Base-by-base conservation (phyloP, 2,113 vertebrate species). In the Prinia subflava region DNA sequence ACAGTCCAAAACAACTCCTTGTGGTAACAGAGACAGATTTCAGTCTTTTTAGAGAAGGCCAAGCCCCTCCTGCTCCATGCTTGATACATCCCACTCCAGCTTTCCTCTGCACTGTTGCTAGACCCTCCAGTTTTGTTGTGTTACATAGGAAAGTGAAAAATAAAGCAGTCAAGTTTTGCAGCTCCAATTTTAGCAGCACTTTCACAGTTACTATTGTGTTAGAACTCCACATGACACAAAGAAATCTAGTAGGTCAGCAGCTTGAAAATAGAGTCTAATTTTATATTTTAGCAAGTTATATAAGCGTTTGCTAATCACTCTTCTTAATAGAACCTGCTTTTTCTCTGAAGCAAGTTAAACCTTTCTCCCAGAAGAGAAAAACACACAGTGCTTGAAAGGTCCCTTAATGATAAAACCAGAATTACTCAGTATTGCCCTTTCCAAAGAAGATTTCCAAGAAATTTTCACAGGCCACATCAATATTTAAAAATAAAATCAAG, bases 251-350 rank as follows among this genome's bases (percentile, higher is more conserved):
- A 96, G 95, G 96, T 96, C 97, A 97, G 95, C 87, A 91, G 96
- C 92, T 96, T 87, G 95, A 90, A 96, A 96, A 95, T 62, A 90
- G 88, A 93, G 92, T 91, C 97, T 98, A 97, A 97, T 98, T 98
- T 98, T 98, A 95, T 94, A 96, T 94, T 95, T 93, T 49, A 35
- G 91, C 87, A 81, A 92, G 80, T 96, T 94, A 69, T 75, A 87
- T 96, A 97, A 97, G 80, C 91, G 30, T 95, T 95, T 95, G 94
- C 96, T 98, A 97, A 81, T 81, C 78, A 57, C n/a, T 68, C 47
- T 68, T 68, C 52, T 81, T 81, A 81, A 57, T 81, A 81, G n/a
- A 68, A 81, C 78, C 64, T 81, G 64, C 8, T 57, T 81, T 68
- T 68, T 49, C 78, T 81, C 63, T 57, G 11, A 39, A 39, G 28